phyloP scores from a whole-genome alignment of 1,140 invertebrate genomes.

The Sipha flava region DNA sequence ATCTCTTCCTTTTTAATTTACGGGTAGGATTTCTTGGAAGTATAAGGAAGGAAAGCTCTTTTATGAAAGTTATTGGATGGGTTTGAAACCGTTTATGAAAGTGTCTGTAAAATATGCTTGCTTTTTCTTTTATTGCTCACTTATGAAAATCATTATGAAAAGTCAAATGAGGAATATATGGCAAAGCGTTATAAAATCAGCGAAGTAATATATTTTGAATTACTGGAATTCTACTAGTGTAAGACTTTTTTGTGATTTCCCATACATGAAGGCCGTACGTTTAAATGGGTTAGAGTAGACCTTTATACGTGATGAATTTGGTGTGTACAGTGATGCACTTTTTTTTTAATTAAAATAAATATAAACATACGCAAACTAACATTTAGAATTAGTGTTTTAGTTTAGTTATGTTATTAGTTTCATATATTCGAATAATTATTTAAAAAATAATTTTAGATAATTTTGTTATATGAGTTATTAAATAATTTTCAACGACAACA shows the following conservation, averaged over 20 bases:
- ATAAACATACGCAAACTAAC: not conserved
- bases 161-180: not conserved
- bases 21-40: not conserved
- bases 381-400: not conserved
- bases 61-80: not conserved
- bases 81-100: not conserved
- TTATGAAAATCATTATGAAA: not conserved
- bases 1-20: not conserved
- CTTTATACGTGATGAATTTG: slow-evolving; percentile 40
- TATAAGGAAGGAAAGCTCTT: not conserved
- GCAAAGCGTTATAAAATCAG: not conserved
- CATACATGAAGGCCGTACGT: slow-evolving; percentile 41
- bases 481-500: no score
- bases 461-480: no score
- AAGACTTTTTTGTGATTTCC: slow-evolving; percentile 39
- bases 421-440: no score
- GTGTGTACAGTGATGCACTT: slow-evolving; percentile 33
- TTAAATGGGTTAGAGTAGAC: slow-evolving; percentile 41
- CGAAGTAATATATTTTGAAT: slow-evolving; percentile 4
- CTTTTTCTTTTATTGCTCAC: not conserved
- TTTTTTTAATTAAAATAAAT: not conserved
- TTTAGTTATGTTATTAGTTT: not conserved
- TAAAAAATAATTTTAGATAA: no score
- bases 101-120: not conserved
- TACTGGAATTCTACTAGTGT: slow-evolving; percentile 36